Evolutionary conservation across 2,888 invertebrate species (phyloP), one percentile per base, ranked within the genome.

Genomic region (Campoplex nolae): DNA sequence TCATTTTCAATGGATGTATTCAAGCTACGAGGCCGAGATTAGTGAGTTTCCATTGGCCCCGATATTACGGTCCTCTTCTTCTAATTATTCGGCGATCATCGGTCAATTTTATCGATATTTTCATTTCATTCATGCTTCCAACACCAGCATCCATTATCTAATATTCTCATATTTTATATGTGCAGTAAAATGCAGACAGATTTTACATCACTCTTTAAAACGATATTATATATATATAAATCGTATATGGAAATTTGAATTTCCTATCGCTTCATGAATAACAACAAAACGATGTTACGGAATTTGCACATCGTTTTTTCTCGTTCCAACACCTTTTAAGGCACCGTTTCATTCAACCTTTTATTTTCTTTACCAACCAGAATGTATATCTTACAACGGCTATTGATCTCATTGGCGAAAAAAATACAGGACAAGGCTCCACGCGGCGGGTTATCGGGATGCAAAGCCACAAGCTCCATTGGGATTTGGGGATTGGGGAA

Each of bases 401-500:
- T 82, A 78, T 79, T 67, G 85, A 81, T 84, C 71, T 73, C 67
- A 78, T 83, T 62, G 71, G 71, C 32, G 65, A 28, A 54, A 38
- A 75, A 71, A 83, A 56, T 23, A 32, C 32, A 6, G 32, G 32
- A 62, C 32, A 62, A 62, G 32, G 32, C 62, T 62, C 48, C 71
- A 35, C 45, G 54, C 76, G 23, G 48, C 76, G 23, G 48, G 65
- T 77, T 77, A 77, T 84, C 67, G 67, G 65, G 28, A 84, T 84
- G 84, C 84, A 82, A 84, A 81, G 81, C 68, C 82, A 35, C 83
- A 68, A 73, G 58, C 28, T 73, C 67, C 42, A 68, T 67, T 51
- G 75, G 78, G 78, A 87, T 87, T 87, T 84, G 32, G 35, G 77
- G 70, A 70, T 70, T 35, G 68, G 78, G 81, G 65, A 68, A 35